Evolutionary conservation across 2,888 invertebrate genomes (phyloP).

Genomic region (Leucophenga montana): DNA sequence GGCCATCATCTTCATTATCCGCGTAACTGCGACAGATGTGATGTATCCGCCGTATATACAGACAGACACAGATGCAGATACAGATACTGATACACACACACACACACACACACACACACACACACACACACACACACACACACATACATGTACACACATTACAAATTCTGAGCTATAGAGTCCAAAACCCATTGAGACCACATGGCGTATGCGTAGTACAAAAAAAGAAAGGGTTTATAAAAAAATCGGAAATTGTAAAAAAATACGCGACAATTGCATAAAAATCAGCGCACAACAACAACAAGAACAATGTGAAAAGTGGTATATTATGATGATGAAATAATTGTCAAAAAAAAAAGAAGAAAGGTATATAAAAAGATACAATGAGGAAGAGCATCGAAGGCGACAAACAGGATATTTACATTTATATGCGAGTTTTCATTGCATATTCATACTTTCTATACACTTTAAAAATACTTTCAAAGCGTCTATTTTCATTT

Average conservation of each 20-base stretch:
- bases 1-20: constrained; percentile 4
- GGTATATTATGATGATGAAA: constrained; percentile 2
- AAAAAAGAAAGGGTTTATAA: no score
- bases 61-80: no score
- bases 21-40: not conserved
- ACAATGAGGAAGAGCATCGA: no score
- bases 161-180: no score
- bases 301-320: constrained; percentile 9
- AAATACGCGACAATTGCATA: constrained; percentile 44
- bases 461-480: no score
- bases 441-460: no score
- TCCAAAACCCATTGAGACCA: no score
- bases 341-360: constrained; percentile 42
- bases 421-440: no score
- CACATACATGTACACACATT: no score
- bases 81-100: no score
- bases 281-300: constrained; percentile 29
- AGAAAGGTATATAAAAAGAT: not conserved
- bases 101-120: not conserved
- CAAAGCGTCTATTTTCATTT: no score
- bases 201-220: not conserved
- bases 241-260: constrained; percentile 47
- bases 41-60: not conserved
- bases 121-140: not conserved
- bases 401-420: no score